These are phyloP conservation scores for Nematostella vectensis DNA, from an alignment of 92 coral and sea anemone species.

Conservation along the genomic window DNA sequence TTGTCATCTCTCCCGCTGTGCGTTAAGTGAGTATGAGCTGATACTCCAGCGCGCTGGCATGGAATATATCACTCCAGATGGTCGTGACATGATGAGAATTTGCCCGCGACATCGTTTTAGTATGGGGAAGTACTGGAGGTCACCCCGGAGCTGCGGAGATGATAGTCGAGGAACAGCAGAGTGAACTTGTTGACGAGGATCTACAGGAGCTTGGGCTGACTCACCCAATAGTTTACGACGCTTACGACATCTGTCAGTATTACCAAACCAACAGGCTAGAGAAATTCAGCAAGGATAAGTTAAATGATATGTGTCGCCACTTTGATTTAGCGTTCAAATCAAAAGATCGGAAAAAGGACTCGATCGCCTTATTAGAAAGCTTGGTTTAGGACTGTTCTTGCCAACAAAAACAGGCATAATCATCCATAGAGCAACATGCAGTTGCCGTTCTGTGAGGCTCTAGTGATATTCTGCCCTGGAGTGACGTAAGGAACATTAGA, in stretches of 20 bases:
- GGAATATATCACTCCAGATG: background rate
- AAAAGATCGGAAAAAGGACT: background rate
- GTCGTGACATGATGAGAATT: background rate
- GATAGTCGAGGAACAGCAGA: background rate
- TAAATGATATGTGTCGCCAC: background rate
- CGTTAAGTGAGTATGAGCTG: background rate
- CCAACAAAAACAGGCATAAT: too few relatives aligned
- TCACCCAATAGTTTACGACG: background rate
- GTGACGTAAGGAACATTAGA: too few relatives aligned
- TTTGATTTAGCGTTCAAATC: background rate
- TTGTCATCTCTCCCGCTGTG: background rate
- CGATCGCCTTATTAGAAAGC: too few relatives aligned
- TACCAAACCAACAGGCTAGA: background rate
- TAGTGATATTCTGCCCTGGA: too few relatives aligned
- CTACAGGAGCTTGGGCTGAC: background rate
- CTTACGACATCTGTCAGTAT: background rate
- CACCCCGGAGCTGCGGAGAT: background rate
- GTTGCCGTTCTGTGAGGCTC: too few relatives aligned
- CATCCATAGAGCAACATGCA: too few relatives aligned
- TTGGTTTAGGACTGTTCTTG: too few relatives aligned
- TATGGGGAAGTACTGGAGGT: background rate
- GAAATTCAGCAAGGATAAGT: background rate
- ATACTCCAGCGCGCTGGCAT: background rate
- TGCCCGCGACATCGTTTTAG: background rate
- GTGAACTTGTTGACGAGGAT: background rate